Base-by-base conservation (phyloP, 2,113 vertebrate species). In the Paratilapia polleni region DNA sequence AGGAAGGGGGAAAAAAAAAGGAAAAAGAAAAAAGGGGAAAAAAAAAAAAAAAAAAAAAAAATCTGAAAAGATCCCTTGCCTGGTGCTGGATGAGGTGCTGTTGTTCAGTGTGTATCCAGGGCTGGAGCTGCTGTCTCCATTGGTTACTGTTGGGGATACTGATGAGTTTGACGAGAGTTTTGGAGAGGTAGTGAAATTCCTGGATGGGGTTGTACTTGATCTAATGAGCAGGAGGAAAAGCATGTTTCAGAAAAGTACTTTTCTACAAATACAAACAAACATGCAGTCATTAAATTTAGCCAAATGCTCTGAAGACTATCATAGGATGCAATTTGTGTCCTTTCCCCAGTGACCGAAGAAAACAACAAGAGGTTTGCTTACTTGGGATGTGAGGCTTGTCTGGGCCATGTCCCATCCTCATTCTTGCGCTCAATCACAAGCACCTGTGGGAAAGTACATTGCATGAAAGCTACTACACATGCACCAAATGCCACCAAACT, bases 341-440 rank as follows among this genome's bases (percentile, higher is more conserved):
- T 66, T 54, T 74, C 8, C 11, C 57, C 20, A 64, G 43, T 66
- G 11, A 70, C 9, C 54, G 4, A 2, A 11, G 31, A 17, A 36
- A 77, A 74, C 14, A 24, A 78, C 7, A 73, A 36, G 15, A 6
- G 52, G 49, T 43, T 66, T 60, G 89, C 93, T 97, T 96, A 99
- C 98, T 98, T 98, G 81, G 97, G 79, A 91, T 97, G 96, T 64
- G 94, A 93, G 19, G 95, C 93, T 93, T 99, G 98, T 91, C 97
- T 96, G 60, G 98, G 98, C 98, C 98, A 99, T 0, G 97, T 97
- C 77, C 98, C 98, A 92, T 99, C 98, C 88, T 98, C 97, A 87
- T 97, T 99, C 93, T 97, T 98, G 85, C 96, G 96, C 93, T 99
- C 98, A 92, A 99, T 98, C 74, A 99, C 97, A 90, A 99, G 96